phyloP scores from a whole-genome alignment of 2,888 invertebrate genomes.

The Ennomos quercinarius region DNA sequence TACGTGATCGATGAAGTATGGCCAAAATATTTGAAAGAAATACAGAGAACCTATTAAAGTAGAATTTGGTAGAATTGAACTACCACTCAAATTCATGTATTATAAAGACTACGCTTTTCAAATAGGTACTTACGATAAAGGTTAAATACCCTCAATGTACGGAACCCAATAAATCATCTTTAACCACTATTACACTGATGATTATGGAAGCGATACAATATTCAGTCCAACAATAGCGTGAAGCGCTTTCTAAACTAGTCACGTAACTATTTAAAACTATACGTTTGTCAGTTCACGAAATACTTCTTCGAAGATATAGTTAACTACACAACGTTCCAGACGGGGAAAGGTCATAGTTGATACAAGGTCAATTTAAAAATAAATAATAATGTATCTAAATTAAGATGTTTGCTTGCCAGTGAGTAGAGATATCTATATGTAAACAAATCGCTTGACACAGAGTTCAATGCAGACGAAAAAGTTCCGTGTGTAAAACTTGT shows the following conservation, averaged over 20 bases:
- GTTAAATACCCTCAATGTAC: no score
- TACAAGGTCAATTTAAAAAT: constrained; percentile 23
- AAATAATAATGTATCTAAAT: constrained; percentile 14
- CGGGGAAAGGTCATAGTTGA: constrained; percentile 41
- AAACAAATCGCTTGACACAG: constrained; percentile 9
- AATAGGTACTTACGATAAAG: no score
- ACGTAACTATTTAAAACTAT: not conserved
- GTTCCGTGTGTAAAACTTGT: not conserved
- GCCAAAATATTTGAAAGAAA: not conserved
- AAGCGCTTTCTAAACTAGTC: no score
- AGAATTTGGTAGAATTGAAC: no score
- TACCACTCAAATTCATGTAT: no score
- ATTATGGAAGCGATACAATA: no score
- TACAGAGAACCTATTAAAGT: no score
- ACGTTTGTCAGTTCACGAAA: constrained; percentile 38
- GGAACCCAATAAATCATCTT: no score
- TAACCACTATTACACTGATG: no score
- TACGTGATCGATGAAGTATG: not conserved
- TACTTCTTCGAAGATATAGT: constrained; percentile 36
- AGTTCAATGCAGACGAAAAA: constrained; percentile 15
- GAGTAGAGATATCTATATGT: constrained; percentile 11
- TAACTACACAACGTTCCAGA: constrained; percentile 35
- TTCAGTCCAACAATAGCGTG: no score
- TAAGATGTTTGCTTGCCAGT: constrained; percentile 7
- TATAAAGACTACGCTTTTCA: no score